Conservation (phyloP, 2,113 vertebrate genomes). For the Seriola rivoliana region DNA sequence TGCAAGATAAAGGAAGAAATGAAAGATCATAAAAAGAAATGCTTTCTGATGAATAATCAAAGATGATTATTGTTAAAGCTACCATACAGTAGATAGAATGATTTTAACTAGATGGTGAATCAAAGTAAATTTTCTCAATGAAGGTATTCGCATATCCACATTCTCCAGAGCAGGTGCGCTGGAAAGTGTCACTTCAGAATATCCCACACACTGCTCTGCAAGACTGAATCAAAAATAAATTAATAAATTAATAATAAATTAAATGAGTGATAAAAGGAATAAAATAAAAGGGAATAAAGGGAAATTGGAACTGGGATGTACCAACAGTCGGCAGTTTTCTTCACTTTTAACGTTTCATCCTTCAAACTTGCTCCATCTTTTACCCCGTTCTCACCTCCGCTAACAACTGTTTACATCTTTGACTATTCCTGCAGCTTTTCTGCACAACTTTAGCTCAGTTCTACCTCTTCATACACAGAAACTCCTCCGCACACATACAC, state of each 20-base stretch:
- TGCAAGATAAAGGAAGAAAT: background rate
- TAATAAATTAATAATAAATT: too few relatives aligned
- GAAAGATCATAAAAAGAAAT: background rate
- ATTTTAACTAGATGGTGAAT: background rate
- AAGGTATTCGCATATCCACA: too few relatives aligned
- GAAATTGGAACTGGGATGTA: background rate
- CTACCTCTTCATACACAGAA: constrained; percentile 15
- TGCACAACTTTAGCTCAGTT: constrained; percentile 23
- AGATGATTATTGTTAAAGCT: background rate
- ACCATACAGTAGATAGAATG: background rate
- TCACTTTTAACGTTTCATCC: background rate
- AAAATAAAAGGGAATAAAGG: background rate
- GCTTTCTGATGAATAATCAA: background rate
- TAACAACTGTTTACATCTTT: constrained; percentile 13
- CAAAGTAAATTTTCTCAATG: background rate
- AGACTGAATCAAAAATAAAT: too few relatives aligned
- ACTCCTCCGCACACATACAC: constrained; percentile 3
- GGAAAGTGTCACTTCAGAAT: too few relatives aligned
- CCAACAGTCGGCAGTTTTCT: background rate
- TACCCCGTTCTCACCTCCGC: background rate
- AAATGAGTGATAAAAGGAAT: too few relatives aligned
- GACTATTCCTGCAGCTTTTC: constrained; percentile 16
- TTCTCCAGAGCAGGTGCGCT: too few relatives aligned
- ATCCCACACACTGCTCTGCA: too few relatives aligned
- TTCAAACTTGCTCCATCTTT: background rate